Evolutionary conservation across 2,888 invertebrate species (phyloP), one percentile per base, ranked within the genome.

Genomic region (Morinoia aosen): DNA sequence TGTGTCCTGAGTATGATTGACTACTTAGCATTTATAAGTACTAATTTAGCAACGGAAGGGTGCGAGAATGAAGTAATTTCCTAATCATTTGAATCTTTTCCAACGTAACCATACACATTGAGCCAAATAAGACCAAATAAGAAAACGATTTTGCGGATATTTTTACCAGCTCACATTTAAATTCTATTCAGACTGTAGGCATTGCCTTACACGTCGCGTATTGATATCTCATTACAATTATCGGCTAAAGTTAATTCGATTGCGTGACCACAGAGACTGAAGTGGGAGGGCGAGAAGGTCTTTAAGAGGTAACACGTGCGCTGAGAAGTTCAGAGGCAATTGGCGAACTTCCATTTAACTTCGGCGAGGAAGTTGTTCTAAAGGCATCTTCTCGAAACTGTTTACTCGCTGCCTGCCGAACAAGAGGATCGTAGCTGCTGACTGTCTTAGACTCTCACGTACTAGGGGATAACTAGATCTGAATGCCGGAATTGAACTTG

Each of bases 261-360:
- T 76, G 33, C 76, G 76, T 76, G 76, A 76, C 76, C 76, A 33
- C 76, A 76, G 33, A 76, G 33, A 16, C 76, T 76, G 76, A 33
- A 76, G 33, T 2, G 61, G 33, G 25, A 33, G 10, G 76, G 33
- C 19, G 76, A 76, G 76, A 76, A 33, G 76, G 76, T 16, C 76
- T 76, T 76, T 76, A 33, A 16, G 76, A 16, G 76, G 76, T 76
- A 33, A 33, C 25, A 76, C 25, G 76, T 14, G 25, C 25, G 76
- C 33, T 76, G 25, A 76, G 76, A 76, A 90, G 48, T 90, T 90
- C 90, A 40, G 40, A 14, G 90, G 90, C 90, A 90, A 90, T 90
- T 90, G 90, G 39, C 90, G 16, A 90, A 90, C 90, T 90, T 90
- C 48, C 39, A 90, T 90, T 90, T 48, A 90, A 90, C 90, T 90